A percentile compares a stretch with the other conserved stretches of the same genome.
These are phyloP conservation scores for Ornithoptera alexandrae DNA, from an alignment of 2,888 invertebrate species.

Conservation along the genomic window DNA sequence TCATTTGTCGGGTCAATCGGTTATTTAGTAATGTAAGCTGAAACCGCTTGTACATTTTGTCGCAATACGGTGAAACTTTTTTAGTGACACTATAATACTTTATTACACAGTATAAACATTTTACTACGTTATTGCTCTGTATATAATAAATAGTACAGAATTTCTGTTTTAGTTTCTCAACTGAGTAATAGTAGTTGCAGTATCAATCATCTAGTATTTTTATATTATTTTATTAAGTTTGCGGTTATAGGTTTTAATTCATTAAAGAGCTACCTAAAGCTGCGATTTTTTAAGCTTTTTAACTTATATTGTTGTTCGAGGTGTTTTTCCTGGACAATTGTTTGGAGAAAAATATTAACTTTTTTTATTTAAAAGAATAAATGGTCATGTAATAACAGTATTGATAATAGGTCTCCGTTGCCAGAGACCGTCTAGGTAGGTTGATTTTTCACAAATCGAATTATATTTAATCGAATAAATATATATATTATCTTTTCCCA, in stretches of 20 bases:
- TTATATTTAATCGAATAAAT: not conserved
- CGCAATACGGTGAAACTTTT: constrained; percentile 42
- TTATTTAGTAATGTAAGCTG: constrained; percentile 54
- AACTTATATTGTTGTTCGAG: too few relatives aligned
- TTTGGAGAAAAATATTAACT: too few relatives aligned
- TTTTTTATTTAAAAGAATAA: too few relatives aligned
- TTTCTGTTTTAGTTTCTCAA: constrained; percentile 4
- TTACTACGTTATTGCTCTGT: constrained; percentile 19
- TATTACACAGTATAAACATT: constrained; percentile 27
- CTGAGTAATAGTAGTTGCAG: not conserved
- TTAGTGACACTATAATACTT: constrained; percentile 34
- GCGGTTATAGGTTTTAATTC: too few relatives aligned
- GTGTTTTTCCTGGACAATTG: too few relatives aligned
- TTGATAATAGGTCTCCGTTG: too few relatives aligned
- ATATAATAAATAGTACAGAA: constrained; percentile 10
- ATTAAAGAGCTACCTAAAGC: too few relatives aligned
- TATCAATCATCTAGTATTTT: not conserved
- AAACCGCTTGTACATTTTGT: constrained; percentile 53
- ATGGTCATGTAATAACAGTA: too few relatives aligned
- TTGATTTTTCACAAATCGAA: too few relatives aligned
- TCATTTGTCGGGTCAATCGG: constrained; percentile 44
- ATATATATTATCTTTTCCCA: constrained; percentile 50
- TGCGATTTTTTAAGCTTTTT: too few relatives aligned
- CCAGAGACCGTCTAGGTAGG: too few relatives aligned
- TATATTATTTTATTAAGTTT: too few relatives aligned